Base-by-base conservation (phyloP, 2,797 vertebrate species). In the Pantherophis vulpinus region DNA sequence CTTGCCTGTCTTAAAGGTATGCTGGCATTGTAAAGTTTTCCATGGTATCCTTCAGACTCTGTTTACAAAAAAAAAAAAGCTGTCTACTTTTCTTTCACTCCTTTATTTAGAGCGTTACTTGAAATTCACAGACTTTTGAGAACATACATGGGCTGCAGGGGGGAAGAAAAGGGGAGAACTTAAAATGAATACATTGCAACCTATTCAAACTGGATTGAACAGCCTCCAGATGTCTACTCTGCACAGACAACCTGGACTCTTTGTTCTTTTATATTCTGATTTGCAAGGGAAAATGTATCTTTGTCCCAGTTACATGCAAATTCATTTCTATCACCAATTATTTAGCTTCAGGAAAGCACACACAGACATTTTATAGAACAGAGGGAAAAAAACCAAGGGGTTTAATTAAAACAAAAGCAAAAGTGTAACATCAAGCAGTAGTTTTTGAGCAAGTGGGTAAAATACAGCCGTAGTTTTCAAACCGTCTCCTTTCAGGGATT, bases 141-240 rank as follows among this genome's bases (percentile, higher is more conserved):
- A 86, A 37, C 20, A 25, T 9, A 56, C 79, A 37, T 16, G 29
- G 29, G 20, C 37, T 83, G 25, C 2, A 47, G 12, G 63, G n/a
- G 47, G 27, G 58, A 9, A 18, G 47, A n/a, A 56, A 83, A 83
- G 37, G 12, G 92, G 0, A 11, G 1, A 7, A 94, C 93, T 47
- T 27, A 86, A 88, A 74, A 59, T 2, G 25, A 70, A 2, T 0
- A 47, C 0, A 0, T 5, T 29, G 79, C 91, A 47, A 94, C 0
- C 93, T 0, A 60, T 8, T 23, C 86, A 89, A 58, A n/a, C 59
- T n/a, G 12, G 25, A 9, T 12, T 56, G 61, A 93, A 88, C 90
- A 14, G 90, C 89, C 90, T 95, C 95, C 96, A 96, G 96, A 96
- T 97, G 97, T 91, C 94, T 1, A 93, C 92, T 51, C 95, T 95